These are phyloP conservation scores for Dryobota labecula DNA, from an alignment of 2,888 invertebrate species.

Conservation along the genomic window DNA sequence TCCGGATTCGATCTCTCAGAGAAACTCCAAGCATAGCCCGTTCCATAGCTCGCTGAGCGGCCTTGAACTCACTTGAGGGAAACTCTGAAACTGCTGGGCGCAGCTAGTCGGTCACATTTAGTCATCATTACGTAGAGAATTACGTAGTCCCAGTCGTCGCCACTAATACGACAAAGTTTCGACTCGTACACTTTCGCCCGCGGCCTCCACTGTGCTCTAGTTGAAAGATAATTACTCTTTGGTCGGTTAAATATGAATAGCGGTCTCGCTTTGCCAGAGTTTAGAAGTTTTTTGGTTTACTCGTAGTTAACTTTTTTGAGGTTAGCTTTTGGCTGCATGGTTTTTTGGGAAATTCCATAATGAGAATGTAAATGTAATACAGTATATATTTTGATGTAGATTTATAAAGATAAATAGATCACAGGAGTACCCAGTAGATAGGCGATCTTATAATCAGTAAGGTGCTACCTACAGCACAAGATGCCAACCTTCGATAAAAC, in stretches of 20 bases:
- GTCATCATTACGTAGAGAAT: constrained; percentile 24
- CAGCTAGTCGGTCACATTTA: not conserved
- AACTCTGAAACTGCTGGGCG: not conserved
- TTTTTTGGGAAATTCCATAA: not conserved
- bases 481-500: not conserved
- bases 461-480: not conserved
- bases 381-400: not conserved
- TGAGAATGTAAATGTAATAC: not conserved
- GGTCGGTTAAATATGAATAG: constrained; percentile 60
- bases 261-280: constrained; percentile 33
- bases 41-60: too few relatives aligned
- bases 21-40: too few relatives aligned
- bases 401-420: too few relatives aligned
- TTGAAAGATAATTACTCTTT: constrained; percentile 60
- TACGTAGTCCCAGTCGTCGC: constrained; percentile 7
- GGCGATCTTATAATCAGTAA: not conserved
- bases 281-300: constrained; percentile 33
- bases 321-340: constrained; percentile 3
- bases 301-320: constrained; percentile 22
- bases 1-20: too few relatives aligned
- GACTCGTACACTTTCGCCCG: constrained; percentile 42
- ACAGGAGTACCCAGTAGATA: not conserved
- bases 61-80: too few relatives aligned
- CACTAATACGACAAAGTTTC: constrained; percentile 59
- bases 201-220: constrained; percentile 33